phyloP scores from a whole-genome alignment of 2,888 invertebrate species.

The Plutella xylostella region DNA sequence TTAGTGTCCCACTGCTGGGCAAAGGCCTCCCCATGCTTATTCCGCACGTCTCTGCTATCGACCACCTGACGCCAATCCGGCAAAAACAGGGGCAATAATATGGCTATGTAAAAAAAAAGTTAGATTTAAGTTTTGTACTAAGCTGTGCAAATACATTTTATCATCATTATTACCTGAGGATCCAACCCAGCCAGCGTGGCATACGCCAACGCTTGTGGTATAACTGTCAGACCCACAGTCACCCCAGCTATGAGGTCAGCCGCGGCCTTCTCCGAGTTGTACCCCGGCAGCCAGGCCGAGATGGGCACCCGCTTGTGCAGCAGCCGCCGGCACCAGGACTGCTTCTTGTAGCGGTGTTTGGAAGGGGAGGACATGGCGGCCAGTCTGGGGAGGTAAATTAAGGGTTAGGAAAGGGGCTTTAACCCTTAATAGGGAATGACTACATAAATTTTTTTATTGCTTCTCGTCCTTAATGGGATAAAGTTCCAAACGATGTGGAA shows the following conservation, averaged over 20 bases:
- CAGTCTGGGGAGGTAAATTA: not conserved
- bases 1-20: no score
- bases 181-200: constrained; percentile 89
- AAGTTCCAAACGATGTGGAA: no score
- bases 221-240: constrained; percentile 92
- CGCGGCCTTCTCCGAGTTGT: constrained; percentile 80
- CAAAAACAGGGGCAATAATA: no score
- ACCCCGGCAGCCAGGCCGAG: constrained; percentile 79
- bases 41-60: no score
- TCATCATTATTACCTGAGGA: constrained; percentile 80
- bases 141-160: no score
- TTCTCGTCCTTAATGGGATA: no score
- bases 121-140: no score
- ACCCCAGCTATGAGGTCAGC: constrained; percentile 92
- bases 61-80: no score
- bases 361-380: constrained; percentile 53
- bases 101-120: no score
- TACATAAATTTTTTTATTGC: no score
- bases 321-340: constrained; percentile 42
- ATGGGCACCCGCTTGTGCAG: constrained; percentile 72
- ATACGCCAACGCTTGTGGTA: constrained; percentile 94
- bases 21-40: no score
- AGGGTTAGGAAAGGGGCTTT: not conserved
- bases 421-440: no score
- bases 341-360: constrained; percentile 49